Evolutionary conservation across 1,140 invertebrate genomes (phyloP).

Genomic region (Papilio glaucus): DNA sequence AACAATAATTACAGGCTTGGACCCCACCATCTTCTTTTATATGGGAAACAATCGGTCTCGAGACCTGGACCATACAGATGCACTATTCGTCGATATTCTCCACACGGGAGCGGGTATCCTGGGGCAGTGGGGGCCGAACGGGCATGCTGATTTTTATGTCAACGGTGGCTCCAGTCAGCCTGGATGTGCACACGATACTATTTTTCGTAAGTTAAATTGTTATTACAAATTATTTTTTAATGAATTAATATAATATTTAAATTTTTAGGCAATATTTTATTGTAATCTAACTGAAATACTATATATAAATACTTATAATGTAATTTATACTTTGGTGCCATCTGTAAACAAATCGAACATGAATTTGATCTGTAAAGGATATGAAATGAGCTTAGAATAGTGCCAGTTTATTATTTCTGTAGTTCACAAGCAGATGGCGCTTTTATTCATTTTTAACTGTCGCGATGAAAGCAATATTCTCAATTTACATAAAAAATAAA

Average conservation of each 20-base stretch:
- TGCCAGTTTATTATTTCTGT: neutral
- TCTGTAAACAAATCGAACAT: conserved; percentile 15
- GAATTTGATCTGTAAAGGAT: too few species aligned
- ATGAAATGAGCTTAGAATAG: too few species aligned
- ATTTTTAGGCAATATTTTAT: too few species aligned
- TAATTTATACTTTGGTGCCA: neutral
- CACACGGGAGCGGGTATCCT: conserved; percentile 94
- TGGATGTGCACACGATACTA: conserved; percentile 90
- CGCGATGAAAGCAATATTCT: neutral
- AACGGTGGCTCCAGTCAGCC: conserved; percentile 95
- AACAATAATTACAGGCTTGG: conserved; percentile 85
- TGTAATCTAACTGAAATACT: too few species aligned
- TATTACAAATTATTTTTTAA: neutral
- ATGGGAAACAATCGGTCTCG: conserved; percentile 90
- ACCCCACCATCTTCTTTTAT: conserved; percentile 93
- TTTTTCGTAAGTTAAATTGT: conserved; percentile 87
- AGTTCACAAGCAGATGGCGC: conserved; percentile 34
- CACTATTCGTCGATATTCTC: conserved; percentile 93
- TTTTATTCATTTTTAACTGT: neutral
- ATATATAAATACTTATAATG: too few species aligned
- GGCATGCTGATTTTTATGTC: conserved; percentile 95
- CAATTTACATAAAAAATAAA: too few species aligned
- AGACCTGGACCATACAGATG: conserved; percentile 93
- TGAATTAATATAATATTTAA: too few species aligned
- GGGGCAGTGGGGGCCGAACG: conserved; percentile 93